Base-by-base conservation (phyloP, 2,888 invertebrate species). In the Ceriagrion tenellum region DNA sequence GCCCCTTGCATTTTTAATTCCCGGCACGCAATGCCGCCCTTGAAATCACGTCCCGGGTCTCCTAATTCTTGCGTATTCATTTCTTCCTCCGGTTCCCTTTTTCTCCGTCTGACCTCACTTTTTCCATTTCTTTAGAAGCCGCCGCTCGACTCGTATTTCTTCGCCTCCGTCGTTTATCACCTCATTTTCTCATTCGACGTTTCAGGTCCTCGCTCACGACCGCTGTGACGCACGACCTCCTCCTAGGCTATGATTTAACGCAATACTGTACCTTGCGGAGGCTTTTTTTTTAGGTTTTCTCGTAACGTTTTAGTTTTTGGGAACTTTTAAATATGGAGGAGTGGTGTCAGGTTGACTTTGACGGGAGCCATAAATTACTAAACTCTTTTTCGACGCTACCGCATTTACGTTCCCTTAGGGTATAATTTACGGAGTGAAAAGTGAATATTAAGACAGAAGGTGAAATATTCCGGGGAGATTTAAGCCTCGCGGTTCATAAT, bases 261-360 rank as follows among this genome's bases (percentile, higher is more conserved):
- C 47, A 81, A 30, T 81, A 81, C 16, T 26, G 30, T n/a, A 81
- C 81, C 81, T 35, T 81, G 35, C 35, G 69, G 35, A 35, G 30
- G 26, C 13, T 81, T 69, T 93, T 13, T 35, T 59, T 35, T 91
- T n/a, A n/a, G n/a, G 3, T 18, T 40, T 88, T 35, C 6, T 20
- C 40, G 10, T 69, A 35, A 93, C 30, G 26, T 35, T 47, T 93
- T 93, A 30, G 59, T 63, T 93, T 93, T 93, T 35, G 26, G 93
- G 69, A 93, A 93, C 93, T 93, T 91, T 91, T 93, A 47, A 63
- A 93, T 93, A 69, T 93, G 69, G 69, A 69, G 35, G 47, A 93
- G 47, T 47, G 23, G 59, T 35, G 69, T 40, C 93, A 26, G 93
- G 59, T 47, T 93, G 93, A 93, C 93, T 93, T 93, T 93, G 93